Base-by-base conservation (phyloP, 2,113 vertebrate genomes). In the Hippocampus abdominalis region DNA sequence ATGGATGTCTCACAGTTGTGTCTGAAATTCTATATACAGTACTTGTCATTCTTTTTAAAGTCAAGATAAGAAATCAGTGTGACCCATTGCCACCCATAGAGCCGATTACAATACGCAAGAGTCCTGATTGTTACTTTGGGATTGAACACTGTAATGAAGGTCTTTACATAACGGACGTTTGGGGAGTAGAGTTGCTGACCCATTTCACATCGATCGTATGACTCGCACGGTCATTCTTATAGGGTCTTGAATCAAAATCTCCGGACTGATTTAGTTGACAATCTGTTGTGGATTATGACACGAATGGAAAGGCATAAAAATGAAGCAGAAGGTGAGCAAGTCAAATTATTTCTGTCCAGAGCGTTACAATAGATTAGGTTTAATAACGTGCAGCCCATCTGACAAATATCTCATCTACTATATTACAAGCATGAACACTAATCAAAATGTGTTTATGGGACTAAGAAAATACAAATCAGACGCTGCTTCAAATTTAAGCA, bases 191-290 rank as follows among this genome's bases (percentile, higher is more conserved):
- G 64, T 59, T 15, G n/a, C 56, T 64, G 64, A 72, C 66, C n/a
- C 5, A 1, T 62, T 61, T 69, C 46, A 53, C 8, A 2, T 74
- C 53, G 54, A 21, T 57, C 51, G 68, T 61, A 79, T 66, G 51
- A 29, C 74, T 70, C 69, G 76, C 70, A 81, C 40, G 60, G n/a
- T 69, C 59, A 72, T 73, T 69, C 63, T 39, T 48, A 11, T 0
- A 64, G 44, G n/a, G 23, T 32, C 46, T 57, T 68, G 56, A 71
- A 36, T 53, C 25, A 54, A 46, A 67, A 39, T 53, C 48, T 48
- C 39, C 44, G 4, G 51, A 71, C 15, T 64, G 49, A 77, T 27
- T 46, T 39, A n/a, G 32, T 11, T 57, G 21, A 76, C 56, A 64
- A 36, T 36, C 32, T 36, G 32, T 1, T 36, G 32, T 36, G 32